Percentiles rank a stretch among this genome's conserved stretches.
Conservation (phyloP, 35 echinoderm and acorn worm species). For the Anneissia japonica region DNA sequence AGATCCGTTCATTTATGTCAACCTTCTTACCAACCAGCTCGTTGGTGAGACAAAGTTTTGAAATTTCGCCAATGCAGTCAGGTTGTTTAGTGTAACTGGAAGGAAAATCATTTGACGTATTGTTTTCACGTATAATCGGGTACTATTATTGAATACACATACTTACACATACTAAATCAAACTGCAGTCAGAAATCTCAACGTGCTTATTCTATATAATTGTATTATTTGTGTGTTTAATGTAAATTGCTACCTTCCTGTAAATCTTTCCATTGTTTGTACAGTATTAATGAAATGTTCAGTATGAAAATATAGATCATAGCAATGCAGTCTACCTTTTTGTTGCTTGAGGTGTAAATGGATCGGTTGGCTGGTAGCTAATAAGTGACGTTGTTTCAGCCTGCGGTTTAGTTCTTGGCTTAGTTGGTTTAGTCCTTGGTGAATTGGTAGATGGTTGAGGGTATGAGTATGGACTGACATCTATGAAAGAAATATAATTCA, state of each 20-base stretch:
- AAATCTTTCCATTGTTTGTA: too few relatives aligned
- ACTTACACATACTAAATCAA: too few relatives aligned
- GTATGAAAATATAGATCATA: too few relatives aligned
- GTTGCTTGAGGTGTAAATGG: background rate
- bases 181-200: too few relatives aligned
- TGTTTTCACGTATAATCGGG: too few relatives aligned
- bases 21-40: background rate
- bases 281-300: too few relatives aligned
- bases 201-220: too few relatives aligned
- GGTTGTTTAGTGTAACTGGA: background rate
- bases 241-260: too few relatives aligned
- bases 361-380: background rate
- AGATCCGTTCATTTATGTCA: background rate
- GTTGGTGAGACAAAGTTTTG: background rate
- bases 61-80: background rate
- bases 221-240: too few relatives aligned
- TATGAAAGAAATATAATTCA: background rate
- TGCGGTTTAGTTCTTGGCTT: background rate
- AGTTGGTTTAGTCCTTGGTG: background rate
- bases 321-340: too few relatives aligned
- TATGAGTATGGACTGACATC: background rate
- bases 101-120: too few relatives aligned
- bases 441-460: background rate
- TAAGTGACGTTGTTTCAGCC: background rate
- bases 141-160: too few relatives aligned